Evolutionary conservation across 2,797 vertebrate genomes (phyloP), one percentile per base, ranked within the genome.

Genomic region (Myotis myotis): DNA sequence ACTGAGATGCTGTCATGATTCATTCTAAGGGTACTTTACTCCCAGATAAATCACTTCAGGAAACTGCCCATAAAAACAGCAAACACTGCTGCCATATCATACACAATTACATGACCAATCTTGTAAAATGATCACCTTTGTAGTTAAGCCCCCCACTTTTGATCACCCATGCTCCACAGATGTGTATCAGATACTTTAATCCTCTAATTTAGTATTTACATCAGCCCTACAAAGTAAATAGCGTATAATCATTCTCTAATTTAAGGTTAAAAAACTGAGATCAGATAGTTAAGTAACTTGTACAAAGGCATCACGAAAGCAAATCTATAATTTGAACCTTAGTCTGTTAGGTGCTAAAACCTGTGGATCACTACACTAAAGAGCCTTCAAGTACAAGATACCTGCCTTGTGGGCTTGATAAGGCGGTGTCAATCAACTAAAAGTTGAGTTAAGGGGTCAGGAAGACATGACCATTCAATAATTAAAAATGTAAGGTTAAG

Each of bases 261-360:
- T 91, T 86, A 95, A 96, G 70, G 38, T 44, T 86, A 76, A 79
- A 33, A 78, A 89, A 78, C 16, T 88, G 53, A 87, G 72, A 71
- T 93, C 30, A 55, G 30, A 62, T 53, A n/a, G 72, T 64, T 89
- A 71, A 85, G 7, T 60, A 88, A 93, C 38, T 15, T 64, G 28
- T 51, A 15, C 75, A 76, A 93, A 60, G 25, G 30, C 20, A 94
- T 33, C 41, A 84, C 22, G 64, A 84, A 22, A 4, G 49, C 20
- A 81, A 71, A 93, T 55, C n/a, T 90, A 79, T 30, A 83, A 79
- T 66, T 38, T 75, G 44, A 87, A 87, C 49, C 22, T 38, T 80
- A 90, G n/a, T 89, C 38, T 74, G n/a, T 71, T 83, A 80, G 3
- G 17, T 74, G 25, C 55, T 44, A 88, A 95, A 93, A 95, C 33